These are phyloP conservation scores for Parnassius orleans DNA, from an alignment of 2,888 invertebrate genomes.

Conservation along the genomic window DNA sequence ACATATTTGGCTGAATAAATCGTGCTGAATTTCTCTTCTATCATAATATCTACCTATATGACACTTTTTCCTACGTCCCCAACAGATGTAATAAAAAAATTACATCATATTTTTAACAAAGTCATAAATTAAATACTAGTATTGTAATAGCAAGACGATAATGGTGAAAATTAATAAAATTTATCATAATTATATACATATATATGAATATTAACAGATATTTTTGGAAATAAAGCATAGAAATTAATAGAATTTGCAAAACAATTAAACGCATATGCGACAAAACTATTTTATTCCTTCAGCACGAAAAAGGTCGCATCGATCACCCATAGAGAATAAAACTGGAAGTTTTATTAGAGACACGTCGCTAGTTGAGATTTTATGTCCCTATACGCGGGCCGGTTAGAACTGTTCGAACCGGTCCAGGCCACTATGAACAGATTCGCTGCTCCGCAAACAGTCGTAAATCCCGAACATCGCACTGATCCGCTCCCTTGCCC, in stretches of 20 bases:
- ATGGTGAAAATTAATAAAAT: no score
- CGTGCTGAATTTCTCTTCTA: no score
- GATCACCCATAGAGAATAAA: slow-evolving; percentile 41
- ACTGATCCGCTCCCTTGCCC: slow-evolving; percentile 55
- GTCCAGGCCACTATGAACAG: slow-evolving; percentile 48
- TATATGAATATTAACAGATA: no score
- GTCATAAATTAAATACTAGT: no score
- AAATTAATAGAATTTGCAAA: neutral
- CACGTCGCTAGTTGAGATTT: slow-evolving; percentile 52
- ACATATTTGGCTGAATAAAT: no score
- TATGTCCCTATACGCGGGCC: slow-evolving; percentile 51
- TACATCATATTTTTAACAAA: no score
- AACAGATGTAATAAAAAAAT: no score
- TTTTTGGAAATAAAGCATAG: no score
- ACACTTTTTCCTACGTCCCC: no score
- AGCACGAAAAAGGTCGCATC: slow-evolving; percentile 2
- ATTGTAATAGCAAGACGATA: no score
- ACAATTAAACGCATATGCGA: neutral
- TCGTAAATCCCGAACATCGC: slow-evolving; percentile 63
- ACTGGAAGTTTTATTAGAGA: slow-evolving; percentile 53
- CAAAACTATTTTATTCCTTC: slow-evolving; percentile 3
- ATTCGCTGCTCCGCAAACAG: slow-evolving; percentile 60
- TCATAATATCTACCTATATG: no score
- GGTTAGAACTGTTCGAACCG: slow-evolving; percentile 23
- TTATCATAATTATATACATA: no score